Conservation (phyloP, 1,140 invertebrate species). For the Ooceraea biroi region DNA sequence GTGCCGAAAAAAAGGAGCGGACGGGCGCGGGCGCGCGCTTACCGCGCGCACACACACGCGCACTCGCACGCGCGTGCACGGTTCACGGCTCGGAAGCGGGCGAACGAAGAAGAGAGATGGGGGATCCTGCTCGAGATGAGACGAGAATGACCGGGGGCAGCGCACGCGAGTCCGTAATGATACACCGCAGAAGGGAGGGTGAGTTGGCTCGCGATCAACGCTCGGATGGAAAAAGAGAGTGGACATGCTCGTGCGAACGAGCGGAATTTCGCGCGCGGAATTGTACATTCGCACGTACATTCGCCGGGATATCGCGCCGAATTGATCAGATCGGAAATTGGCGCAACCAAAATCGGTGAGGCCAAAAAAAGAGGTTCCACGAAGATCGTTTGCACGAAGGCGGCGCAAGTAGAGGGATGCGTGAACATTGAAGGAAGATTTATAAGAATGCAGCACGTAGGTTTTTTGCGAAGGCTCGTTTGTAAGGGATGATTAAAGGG, state of each 20-base stretch:
- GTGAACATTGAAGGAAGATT: too few relatives aligned
- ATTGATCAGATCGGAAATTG: not conserved
- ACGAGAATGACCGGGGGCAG: conserved; percentile 85
- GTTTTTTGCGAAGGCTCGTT: too few relatives aligned
- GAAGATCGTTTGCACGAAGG: too few relatives aligned
- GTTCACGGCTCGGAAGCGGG: conserved; percentile 41
- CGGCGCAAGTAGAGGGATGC: too few relatives aligned
- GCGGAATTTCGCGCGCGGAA: conserved; percentile 62
- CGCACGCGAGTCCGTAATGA: conserved; percentile 86
- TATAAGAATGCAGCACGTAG: too few relatives aligned
- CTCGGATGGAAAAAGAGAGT: conserved; percentile 70
- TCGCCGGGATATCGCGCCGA: not conserved
- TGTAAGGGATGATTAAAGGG: too few relatives aligned
- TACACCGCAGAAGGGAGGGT: conserved; percentile 79
- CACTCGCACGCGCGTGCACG: conserved; percentile 3
- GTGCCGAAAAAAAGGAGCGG: conserved; percentile 67
- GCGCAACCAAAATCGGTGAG: not conserved
- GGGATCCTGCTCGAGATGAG: conserved; percentile 77
- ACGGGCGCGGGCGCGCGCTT: conserved; percentile 30
- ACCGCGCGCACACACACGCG: conserved; percentile 19
- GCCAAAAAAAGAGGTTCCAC: not conserved
- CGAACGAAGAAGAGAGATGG: conserved; percentile 57
- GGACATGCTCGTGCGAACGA: conserved; percentile 67
- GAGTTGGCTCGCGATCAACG: conserved; percentile 56
- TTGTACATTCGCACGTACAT: conserved; percentile 4